phyloP scores from a whole-genome alignment of 1,140 invertebrate genomes.

The Periplaneta americana region DNA sequence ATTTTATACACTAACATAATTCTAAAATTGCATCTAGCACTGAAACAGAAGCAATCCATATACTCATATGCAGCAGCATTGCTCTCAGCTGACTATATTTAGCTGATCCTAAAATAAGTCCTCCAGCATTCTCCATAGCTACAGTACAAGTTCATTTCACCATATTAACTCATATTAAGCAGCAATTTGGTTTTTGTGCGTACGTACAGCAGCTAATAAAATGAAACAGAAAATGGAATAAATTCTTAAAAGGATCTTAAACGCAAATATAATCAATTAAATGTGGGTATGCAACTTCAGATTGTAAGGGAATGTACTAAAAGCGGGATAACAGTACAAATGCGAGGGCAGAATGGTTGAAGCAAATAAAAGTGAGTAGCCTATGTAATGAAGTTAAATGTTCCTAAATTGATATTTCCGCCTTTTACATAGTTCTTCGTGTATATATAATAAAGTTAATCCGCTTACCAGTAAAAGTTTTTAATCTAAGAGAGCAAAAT shows the following conservation, averaged over 20 bases:
- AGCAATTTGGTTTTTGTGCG: not conserved
- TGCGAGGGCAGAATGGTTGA: too few species aligned
- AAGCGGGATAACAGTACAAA: too few species aligned
- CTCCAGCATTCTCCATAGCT: not conserved
- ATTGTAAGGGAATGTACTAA: too few species aligned
- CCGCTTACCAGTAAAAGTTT: too few species aligned
- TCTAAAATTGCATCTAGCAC: not conserved
- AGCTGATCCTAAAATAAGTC: not conserved
- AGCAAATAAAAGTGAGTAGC: not conserved
- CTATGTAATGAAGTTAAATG: too few species aligned
- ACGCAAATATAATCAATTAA: not conserved
- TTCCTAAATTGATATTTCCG: too few species aligned
- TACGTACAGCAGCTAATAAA: not conserved
- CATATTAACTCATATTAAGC: not conserved
- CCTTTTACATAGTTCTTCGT: too few species aligned
- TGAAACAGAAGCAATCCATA: not conserved
- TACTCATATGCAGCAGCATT: not conserved
- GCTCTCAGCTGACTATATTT: not conserved
- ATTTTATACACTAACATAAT: not conserved
- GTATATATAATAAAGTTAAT: too few species aligned
- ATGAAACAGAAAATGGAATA: not conserved
- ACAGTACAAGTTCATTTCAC: not conserved
- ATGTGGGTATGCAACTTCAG: too few species aligned
- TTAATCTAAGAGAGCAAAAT: too few species aligned
- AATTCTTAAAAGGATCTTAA: not conserved